Evolutionary conservation across 2,797 vertebrate genomes (phyloP), one percentile per base, ranked within the genome.

Genomic region (Pseudopleuronectes americanus): DNA sequence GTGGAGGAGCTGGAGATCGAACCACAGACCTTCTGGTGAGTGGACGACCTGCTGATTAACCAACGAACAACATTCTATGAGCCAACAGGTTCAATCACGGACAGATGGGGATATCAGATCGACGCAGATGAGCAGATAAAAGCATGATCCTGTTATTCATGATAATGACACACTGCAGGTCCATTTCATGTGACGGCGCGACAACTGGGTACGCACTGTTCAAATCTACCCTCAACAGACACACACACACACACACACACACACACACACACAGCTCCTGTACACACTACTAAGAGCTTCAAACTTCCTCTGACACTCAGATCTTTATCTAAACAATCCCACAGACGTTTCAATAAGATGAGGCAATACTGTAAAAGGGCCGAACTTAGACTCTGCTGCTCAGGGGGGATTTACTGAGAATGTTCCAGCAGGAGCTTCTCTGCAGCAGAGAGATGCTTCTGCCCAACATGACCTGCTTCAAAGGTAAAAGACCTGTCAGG

Each of bases 271-370:
- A 38, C n/a, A 74, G 9, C 31, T 76, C 43, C 0, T 48, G 26
- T 14, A 14, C 59, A 57, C 69, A 61, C 17, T 4, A 31, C 53
- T 61, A 23, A 12, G 24, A 80, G 59, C 47, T 26, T 24, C 74
- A 69, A 71, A 63, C 57, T 68, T 68, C 51, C 22, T 17, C 58
- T 16, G 57, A 75, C 70, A 68, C 51, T 52, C 64, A 53, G 70
- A 81, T 73, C 64, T 75, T 57, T 81, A 81, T 80, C n/a, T 70
- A 78, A 83, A 80, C 72, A 79, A 45, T 48, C 68, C 24, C 57
- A 31, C 60, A 10, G 38, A 63, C 24, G 45, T 70, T 80, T 79
- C 38, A 76, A 36, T 68, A 65, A 67, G 74, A 81, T 62, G 67
- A 64, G 71, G 62, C 22, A 69, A 73, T 58, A 76, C 31, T 57